Evolutionary conservation across 2,113 vertebrate genomes (phyloP).

Genomic region (Litocranius walleri): DNA sequence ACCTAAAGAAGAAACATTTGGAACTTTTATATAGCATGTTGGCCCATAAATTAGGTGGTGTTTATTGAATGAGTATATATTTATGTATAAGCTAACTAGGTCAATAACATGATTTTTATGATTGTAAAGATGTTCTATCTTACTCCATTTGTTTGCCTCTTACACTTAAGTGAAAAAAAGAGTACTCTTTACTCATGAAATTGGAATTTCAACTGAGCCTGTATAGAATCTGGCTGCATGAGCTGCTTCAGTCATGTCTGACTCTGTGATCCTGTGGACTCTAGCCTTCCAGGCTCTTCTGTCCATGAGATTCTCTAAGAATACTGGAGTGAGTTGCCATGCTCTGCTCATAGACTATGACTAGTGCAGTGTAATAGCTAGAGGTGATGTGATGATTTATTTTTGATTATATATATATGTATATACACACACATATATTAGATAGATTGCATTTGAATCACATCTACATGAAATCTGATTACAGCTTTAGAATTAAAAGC

Average conservation of each 20-base stretch:
- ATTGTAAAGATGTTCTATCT: background rate
- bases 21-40: background rate
- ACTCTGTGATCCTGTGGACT: background rate
- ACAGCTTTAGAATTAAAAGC: background rate
- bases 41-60: background rate
- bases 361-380: background rate
- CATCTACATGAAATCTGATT: background rate
- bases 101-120: background rate
- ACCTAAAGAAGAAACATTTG: slow-evolving; percentile 13
- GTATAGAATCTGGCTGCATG: background rate
- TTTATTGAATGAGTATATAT: slow-evolving; percentile 1
- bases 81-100: slow-evolving; percentile 30
- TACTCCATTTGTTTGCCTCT: background rate
- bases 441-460: background rate
- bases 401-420: background rate
- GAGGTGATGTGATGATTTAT: background rate
- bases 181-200: background rate
- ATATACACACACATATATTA: background rate
- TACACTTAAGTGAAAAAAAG: background rate
- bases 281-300: background rate
- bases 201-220: background rate
- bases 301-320: background rate
- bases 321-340: background rate
- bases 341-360: background rate
- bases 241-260: background rate